These are phyloP conservation scores for Erebia aethiops DNA, from an alignment of 2,888 invertebrate species.

Conservation along the genomic window DNA sequence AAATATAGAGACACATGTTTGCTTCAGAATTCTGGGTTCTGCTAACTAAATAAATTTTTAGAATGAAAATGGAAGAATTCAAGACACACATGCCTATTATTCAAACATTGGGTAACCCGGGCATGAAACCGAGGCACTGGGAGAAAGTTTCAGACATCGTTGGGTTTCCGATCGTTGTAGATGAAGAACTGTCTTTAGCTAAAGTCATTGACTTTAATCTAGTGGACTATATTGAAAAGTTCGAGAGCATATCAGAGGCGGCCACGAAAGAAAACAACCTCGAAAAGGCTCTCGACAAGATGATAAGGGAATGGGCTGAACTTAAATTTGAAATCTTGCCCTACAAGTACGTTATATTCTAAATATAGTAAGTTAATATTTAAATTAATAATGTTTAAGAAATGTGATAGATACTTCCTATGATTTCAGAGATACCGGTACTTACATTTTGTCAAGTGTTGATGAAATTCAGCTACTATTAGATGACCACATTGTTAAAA, in stretches of 20 bases:
- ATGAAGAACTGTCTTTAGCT: conserved; percentile 90
- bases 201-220: conserved; percentile 95
- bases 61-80: conserved; percentile 91
- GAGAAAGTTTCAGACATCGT: conserved; percentile 97
- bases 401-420: neutral
- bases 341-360: conserved; percentile 83
- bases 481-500: conserved; percentile 98
- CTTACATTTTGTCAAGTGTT: conserved; percentile 93
- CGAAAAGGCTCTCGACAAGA: conserved; percentile 93
- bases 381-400: too few relatives aligned
- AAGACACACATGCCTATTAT: conserved; percentile 95
- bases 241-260: conserved; percentile 95
- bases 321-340: conserved; percentile 88
- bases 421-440: conserved; percentile 90
- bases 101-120: conserved; percentile 96
- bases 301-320: conserved; percentile 95
- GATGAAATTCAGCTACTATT: conserved; percentile 96
- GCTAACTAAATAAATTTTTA: conserved; percentile 18
- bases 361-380: neutral
- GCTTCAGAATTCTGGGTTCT: neutral
- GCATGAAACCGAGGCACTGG: conserved; percentile 96
- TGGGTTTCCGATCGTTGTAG: conserved; percentile 94
- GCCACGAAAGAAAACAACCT: conserved; percentile 98
- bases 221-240: conserved; percentile 93
- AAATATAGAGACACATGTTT: too few relatives aligned